A percentile compares a stretch with the other conserved stretches of the same genome.
Conservation (phyloP, 2,888 invertebrate genomes). For the Eupithecia insigniata region DNA sequence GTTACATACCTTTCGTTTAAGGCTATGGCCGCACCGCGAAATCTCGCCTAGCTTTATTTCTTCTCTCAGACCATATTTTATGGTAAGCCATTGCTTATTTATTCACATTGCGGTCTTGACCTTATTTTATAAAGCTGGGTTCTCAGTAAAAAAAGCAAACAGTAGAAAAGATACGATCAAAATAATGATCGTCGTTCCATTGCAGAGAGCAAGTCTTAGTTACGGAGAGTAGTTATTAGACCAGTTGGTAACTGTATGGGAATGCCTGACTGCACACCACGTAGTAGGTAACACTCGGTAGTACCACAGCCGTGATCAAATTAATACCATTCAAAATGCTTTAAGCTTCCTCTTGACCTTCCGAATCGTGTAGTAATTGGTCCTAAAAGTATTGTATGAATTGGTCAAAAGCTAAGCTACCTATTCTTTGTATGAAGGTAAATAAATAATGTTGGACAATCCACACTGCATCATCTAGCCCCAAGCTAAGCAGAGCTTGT, state of each 20-base stretch:
- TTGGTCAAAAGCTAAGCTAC: constrained; percentile 2
- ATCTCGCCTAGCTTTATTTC: background rate
- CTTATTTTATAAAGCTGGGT: background rate
- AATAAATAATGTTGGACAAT: no score
- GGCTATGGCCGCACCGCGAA: background rate
- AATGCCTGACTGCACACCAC: constrained; percentile 61
- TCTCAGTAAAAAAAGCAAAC: constrained; percentile 3
- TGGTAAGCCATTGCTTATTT: background rate
- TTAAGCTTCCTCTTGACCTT: constrained; percentile 37
- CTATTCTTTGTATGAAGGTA: constrained; percentile 1
- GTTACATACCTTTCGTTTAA: background rate
- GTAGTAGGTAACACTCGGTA: constrained; percentile 46
- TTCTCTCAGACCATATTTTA: background rate
- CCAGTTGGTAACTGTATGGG: constrained; percentile 68
- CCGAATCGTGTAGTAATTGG: constrained; percentile 2
- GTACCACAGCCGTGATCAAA: constrained; percentile 54
- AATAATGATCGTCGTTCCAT: constrained; percentile 27
- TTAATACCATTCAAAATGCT: constrained; percentile 47
- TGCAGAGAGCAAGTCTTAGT: constrained; percentile 22
- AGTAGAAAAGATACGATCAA: constrained; percentile 12
- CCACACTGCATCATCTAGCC: no score
- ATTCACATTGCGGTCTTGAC: background rate
- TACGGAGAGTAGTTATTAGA: constrained; percentile 51
- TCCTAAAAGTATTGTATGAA: background rate
- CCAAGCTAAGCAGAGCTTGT: no score